Conservation (phyloP, 2,888 invertebrate species). For the Eilema sororculum region DNA sequence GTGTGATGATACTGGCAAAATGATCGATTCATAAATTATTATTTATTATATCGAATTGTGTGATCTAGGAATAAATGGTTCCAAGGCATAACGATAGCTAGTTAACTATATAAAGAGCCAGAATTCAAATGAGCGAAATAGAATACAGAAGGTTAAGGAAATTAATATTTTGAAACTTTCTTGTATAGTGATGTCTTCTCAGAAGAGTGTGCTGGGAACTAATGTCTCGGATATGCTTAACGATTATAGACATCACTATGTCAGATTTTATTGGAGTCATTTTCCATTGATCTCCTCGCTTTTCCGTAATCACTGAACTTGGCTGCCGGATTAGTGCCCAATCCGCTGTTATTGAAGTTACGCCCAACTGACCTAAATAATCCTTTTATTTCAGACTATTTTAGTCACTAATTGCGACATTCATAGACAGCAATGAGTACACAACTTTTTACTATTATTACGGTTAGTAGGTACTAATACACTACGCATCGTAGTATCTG, state of each 20-base stretch:
- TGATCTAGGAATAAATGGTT: background rate
- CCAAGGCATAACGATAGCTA: too few relatives aligned
- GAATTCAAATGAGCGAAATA: background rate
- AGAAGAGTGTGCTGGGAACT: background rate
- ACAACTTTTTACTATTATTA: constrained; percentile 4
- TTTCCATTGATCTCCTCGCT: constrained; percentile 12
- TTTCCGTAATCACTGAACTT: constrained; percentile 19
- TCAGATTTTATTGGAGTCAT: constrained; percentile 6
- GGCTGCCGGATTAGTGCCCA: constrained; percentile 9
- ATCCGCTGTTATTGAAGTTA: constrained; percentile 12
- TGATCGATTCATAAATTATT: background rate
- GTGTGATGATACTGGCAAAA: constrained; percentile 13
- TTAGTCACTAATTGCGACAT: constrained; percentile 13
- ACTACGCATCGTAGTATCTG: background rate
- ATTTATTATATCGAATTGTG: background rate
- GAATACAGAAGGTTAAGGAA: background rate
- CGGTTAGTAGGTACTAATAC: background rate
- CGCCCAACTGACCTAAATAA: constrained; percentile 20
- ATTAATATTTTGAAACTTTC: background rate
- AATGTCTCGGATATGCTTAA: background rate
- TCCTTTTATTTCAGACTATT: constrained; percentile 9
- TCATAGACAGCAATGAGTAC: constrained; percentile 12
- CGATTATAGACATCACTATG: constrained; percentile 10
- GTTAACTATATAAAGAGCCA: background rate
- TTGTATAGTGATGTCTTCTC: background rate